Base-by-base conservation (phyloP, 2,888 invertebrate genomes). In the Eudasyphora cyanicolor region DNA sequence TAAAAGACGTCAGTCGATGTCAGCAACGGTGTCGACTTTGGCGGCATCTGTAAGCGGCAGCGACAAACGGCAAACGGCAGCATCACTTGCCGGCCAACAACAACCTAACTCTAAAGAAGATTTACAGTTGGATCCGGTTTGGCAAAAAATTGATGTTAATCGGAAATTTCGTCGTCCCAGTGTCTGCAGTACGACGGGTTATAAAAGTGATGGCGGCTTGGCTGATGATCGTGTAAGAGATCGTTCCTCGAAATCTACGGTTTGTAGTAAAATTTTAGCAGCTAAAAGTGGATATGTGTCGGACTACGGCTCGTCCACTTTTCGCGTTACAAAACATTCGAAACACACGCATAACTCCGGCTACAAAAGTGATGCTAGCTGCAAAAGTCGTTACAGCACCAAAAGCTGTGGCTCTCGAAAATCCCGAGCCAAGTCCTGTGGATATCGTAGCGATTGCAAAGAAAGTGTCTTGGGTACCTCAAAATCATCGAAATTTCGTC, bases 111-210 rank as follows among this genome's bases (percentile, higher is more conserved):
- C 82, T 17, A 94, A 92, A 60, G 94, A 94, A 38, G 94, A 94
- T 87, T 91, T 93, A 0, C 93, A 93, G 0, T 87, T 94, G n/a
- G 94, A 94, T 89, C 94, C 94, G 0, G 93, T 94, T 2, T 94
- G 94, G 94, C 93, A 94, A 79, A 93, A 94, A 91, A 94, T 94
- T 51, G 94, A 94, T 89, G 92, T 94, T 2, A 94, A 94, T 89
- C 94, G 94, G 14, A 94, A 94, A 90, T 94, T 94, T 88, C 93
- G 94, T 67, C 84, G 92, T 4, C 91, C 92, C 8, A 94, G 94
- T 86, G 93, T 94, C 64, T 84, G 84, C n/a, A 81, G 80, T 14
- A 84, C 84, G 12, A 94, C 94, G 3, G 94, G 94, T 5, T 94
- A 94, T 86, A 94, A 94, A 92, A 94, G 94, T 88, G 94, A 94